These are phyloP conservation scores for Hypercompe scribonia DNA, from an alignment of 2,888 invertebrate genomes.

Conservation along the genomic window DNA sequence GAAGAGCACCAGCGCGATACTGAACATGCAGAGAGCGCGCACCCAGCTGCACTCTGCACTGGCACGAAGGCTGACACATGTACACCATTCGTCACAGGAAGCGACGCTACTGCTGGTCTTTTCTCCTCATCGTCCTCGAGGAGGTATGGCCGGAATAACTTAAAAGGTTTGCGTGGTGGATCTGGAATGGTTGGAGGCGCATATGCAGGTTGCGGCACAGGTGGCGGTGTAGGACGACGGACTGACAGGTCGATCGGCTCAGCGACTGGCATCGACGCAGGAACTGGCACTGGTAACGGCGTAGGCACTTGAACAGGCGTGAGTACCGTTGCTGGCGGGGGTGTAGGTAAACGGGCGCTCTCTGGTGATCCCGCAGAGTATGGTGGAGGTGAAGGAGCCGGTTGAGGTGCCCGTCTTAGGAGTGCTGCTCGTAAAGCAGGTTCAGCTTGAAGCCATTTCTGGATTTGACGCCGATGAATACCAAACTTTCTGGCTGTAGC, in stretches of 20 bases:
- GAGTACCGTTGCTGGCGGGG: slow-evolving; percentile 66
- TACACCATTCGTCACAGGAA: slow-evolving; percentile 71
- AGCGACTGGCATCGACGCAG: slow-evolving; percentile 61
- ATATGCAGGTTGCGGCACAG: slow-evolving; percentile 65
- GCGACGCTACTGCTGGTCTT: slow-evolving; percentile 71
- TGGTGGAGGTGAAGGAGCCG: slow-evolving; percentile 82
- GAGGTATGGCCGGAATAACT: slow-evolving; percentile 92
- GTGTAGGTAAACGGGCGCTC: slow-evolving; percentile 79
- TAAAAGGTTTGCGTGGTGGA: slow-evolving; percentile 88
- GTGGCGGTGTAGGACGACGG: slow-evolving; percentile 72
- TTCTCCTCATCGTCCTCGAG: slow-evolving; percentile 88
- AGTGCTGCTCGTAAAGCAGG: slow-evolving; percentile 92
- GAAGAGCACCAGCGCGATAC: slow-evolving; percentile 89
- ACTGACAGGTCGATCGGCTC: slow-evolving; percentile 79
- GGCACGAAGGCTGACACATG: slow-evolving; percentile 83
- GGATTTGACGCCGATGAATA: slow-evolving; percentile 95
- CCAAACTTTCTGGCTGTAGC: slow-evolving; percentile 96
- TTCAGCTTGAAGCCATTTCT: slow-evolving; percentile 96
- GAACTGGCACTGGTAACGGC: slow-evolving; percentile 63
- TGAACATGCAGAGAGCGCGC: slow-evolving; percentile 72
- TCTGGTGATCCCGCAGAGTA: slow-evolving; percentile 79
- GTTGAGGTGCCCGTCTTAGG: slow-evolving; percentile 79
- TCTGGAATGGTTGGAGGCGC: slow-evolving; percentile 64
- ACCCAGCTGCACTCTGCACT: slow-evolving; percentile 78
- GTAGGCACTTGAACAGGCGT: slow-evolving; percentile 50